Evolutionary conservation across 2,888 invertebrate genomes (phyloP).

Genomic region (Amphipyra tragopoginis): DNA sequence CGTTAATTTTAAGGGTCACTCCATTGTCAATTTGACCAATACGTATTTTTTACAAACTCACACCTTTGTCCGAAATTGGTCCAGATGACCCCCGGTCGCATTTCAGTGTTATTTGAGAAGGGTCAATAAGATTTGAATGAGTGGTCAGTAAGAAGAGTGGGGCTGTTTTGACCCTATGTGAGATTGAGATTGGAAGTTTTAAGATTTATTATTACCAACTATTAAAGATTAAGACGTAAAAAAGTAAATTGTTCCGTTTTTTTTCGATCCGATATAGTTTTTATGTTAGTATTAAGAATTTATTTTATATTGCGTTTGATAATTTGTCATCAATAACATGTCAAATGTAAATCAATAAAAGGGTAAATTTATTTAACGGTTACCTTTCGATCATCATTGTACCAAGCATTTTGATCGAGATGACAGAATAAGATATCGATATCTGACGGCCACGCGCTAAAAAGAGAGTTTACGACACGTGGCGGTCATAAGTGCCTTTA

Average conservation of each 20-base stretch:
- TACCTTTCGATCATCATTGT: too few species aligned
- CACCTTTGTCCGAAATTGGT: conserved; percentile 80
- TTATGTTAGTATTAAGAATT: too few species aligned
- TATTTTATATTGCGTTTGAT: too few species aligned
- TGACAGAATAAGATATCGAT: too few species aligned
- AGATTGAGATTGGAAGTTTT: conserved; percentile 39
- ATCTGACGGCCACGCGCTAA: too few species aligned
- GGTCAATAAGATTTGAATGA: conserved; percentile 76
- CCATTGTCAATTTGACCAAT: conserved; percentile 80
- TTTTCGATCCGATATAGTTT: too few species aligned
- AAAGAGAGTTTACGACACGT: too few species aligned
- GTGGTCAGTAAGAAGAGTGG: conserved; percentile 65
- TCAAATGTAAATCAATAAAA: not conserved
- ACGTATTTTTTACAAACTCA: conserved; percentile 74
- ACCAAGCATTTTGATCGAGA: too few species aligned
- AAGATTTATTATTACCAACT: conserved; percentile 12
- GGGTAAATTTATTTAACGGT: too few species aligned
- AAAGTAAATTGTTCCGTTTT: too few species aligned
- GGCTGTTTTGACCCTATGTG: conserved; percentile 59
- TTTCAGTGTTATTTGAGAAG: conserved; percentile 75
- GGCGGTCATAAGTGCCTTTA: too few species aligned
- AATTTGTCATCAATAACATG: not conserved
- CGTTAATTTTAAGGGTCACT: conserved; percentile 78
- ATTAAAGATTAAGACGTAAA: too few species aligned
- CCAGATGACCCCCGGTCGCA: conserved; percentile 84